Conservation (phyloP, 2,888 invertebrate species). For the Candidula unifasciata region DNA sequence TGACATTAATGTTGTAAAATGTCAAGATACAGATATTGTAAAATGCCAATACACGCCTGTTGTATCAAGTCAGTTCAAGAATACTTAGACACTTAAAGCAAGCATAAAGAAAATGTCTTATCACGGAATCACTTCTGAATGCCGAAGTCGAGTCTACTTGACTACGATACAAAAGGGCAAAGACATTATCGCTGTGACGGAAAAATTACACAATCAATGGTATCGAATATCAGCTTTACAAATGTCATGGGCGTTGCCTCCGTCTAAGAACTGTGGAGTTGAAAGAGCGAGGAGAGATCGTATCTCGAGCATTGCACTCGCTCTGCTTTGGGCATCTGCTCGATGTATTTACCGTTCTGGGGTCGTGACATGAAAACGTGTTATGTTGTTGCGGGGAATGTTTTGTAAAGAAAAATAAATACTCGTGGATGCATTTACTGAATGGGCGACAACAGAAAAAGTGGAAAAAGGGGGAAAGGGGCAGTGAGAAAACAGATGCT, state of each 20-base stretch:
- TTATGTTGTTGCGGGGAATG: too few species aligned
- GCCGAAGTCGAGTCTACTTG: neutral
- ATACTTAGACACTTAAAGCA: neutral
- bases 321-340: neutral
- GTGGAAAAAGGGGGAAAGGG: too few species aligned
- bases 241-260: constrained; percentile 13
- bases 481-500: too few species aligned
- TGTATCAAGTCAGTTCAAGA: neutral
- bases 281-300: neutral
- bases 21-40: too few species aligned
- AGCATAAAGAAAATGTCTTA: neutral
- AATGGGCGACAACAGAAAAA: too few species aligned
- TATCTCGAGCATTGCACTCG: neutral
- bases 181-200: neutral
- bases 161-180: neutral
- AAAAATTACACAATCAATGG: neutral
- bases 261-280: neutral
- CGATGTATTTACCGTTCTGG: neutral
- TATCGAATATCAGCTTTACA: neutral
- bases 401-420: too few species aligned
- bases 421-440: too few species aligned
- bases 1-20: too few species aligned
- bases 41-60: neutral
- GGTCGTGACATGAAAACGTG: too few species aligned
- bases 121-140: neutral